Percentiles rank a stretch among this genome's conserved stretches.
Evolutionary conservation across 2,113 vertebrate species (phyloP).

Genomic region (Sclerurus mexicanus): DNA sequence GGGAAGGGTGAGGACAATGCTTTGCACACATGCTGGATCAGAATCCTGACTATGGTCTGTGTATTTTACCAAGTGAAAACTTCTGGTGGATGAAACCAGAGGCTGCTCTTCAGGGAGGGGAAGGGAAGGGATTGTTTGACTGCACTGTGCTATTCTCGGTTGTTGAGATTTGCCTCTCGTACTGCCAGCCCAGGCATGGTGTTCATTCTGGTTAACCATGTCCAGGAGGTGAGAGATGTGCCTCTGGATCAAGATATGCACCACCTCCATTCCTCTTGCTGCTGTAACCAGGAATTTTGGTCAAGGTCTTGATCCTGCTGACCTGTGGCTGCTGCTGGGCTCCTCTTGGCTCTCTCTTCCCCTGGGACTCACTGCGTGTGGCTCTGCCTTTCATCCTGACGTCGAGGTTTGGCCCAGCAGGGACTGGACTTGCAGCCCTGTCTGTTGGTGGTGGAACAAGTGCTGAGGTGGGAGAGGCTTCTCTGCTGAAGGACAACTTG

Average conservation of each 20-base stretch:
- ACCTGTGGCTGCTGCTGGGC: background rate
- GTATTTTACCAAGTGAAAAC: background rate
- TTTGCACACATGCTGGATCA: background rate
- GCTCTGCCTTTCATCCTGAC: background rate
- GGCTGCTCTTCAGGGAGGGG: background rate
- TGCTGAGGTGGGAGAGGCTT: background rate
- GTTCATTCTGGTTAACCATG: accelerated
- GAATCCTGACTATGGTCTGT: background rate
- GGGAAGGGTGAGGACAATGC: background rate
- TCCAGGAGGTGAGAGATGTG: accelerated
- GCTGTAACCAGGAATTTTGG: background rate
- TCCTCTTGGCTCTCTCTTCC: background rate
- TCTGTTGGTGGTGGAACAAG: background rate
- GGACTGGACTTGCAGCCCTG: background rate
- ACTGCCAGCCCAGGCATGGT: background rate
- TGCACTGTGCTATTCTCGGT: background rate
- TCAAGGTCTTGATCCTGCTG: accelerated
- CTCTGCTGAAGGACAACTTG: background rate
- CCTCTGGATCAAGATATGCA: background rate
- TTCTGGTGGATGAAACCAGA: background rate
- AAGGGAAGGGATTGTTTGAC: background rate
- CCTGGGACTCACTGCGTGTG: background rate
- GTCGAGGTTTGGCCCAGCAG: accelerated
- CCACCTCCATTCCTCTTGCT: accelerated
- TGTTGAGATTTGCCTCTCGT: background rate